phyloP scores from a whole-genome alignment of 2,888 invertebrate species.

The Loripinus fragilis region DNA sequence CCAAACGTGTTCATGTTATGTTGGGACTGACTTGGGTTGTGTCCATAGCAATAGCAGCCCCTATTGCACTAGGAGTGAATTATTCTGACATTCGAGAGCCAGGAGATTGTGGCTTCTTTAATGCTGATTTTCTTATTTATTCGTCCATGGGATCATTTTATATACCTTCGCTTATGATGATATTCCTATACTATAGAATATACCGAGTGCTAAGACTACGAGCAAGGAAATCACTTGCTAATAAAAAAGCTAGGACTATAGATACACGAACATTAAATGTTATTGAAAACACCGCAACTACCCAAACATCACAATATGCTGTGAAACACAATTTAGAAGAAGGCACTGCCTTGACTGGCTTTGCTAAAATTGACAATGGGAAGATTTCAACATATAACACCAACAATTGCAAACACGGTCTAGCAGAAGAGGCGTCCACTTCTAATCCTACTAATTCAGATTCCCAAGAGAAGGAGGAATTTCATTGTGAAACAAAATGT shows the following conservation, averaged over 20 bases:
- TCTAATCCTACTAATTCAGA: conserved; percentile 67
- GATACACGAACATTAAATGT: conserved; percentile 74
- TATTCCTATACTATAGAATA: conserved; percentile 98
- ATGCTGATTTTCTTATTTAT: conserved; percentile 98
- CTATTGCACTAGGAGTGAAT: conserved; percentile 97
- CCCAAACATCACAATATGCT: conserved; percentile 20
- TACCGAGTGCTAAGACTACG: conserved; percentile 90
- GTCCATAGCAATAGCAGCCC: conserved; percentile 96
- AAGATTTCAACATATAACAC: conserved; percentile 76
- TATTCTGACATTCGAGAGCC: conserved; percentile 93
- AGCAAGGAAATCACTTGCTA: conserved; percentile 71
- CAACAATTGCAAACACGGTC: conserved; percentile 61
- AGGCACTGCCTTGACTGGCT: conserved; percentile 75
- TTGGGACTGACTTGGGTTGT: conserved; percentile 98
- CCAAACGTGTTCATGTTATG: conserved; percentile 93
- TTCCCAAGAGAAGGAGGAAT: conserved; percentile 73
- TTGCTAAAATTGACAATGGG: conserved; percentile 77
- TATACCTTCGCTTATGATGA: conserved; percentile 99
- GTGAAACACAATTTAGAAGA: conserved; percentile 50
- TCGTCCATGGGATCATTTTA: conserved; percentile 99
- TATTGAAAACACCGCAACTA: conserved; percentile 75
- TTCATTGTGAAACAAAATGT: conserved; percentile 67
- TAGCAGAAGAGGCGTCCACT: conserved; percentile 66
- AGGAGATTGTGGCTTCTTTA: conserved; percentile 97
- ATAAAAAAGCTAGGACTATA: conserved; percentile 71